Evolutionary conservation across 2,797 vertebrate genomes (phyloP).

Genomic region (Stomatorhinus walkeri): DNA sequence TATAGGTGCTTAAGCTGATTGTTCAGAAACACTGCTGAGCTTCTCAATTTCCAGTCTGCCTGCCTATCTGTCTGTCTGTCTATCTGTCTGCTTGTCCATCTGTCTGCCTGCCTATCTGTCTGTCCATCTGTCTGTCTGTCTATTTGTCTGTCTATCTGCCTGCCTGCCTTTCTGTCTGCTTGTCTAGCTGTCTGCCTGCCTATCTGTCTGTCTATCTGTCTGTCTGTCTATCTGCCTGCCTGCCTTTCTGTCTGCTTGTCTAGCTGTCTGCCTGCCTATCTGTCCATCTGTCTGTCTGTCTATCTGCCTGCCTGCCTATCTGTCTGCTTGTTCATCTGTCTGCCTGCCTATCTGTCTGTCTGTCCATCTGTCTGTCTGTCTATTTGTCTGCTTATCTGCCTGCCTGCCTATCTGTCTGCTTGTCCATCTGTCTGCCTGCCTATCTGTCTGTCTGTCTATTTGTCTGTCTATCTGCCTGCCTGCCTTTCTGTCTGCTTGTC

Average conservation of each 20-base stretch:
- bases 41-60: not conserved
- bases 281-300: not conserved
- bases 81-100: rapidly evolving
- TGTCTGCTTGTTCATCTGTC: not conserved
- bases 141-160: not conserved
- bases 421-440: not conserved
- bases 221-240: not conserved
- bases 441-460: not conserved
- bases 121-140: not conserved
- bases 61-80: not conserved
- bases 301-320: not conserved
- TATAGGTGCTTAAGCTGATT: not conserved
- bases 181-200: rapidly evolving
- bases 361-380: too few relatives aligned
- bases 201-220: not conserved
- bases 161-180: not conserved
- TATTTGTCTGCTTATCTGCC: not conserved
- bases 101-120: rapidly evolving
- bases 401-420: not conserved
- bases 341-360: not conserved
- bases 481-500: not conserved
- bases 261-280: too few relatives aligned
- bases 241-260: not conserved
- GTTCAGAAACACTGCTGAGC: not conserved
- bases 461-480: not conserved